Evolutionary conservation across 1,140 invertebrate species (phyloP), one percentile per base, ranked within the genome.

Genomic region (Trachymyrmex cornetzi): DNA sequence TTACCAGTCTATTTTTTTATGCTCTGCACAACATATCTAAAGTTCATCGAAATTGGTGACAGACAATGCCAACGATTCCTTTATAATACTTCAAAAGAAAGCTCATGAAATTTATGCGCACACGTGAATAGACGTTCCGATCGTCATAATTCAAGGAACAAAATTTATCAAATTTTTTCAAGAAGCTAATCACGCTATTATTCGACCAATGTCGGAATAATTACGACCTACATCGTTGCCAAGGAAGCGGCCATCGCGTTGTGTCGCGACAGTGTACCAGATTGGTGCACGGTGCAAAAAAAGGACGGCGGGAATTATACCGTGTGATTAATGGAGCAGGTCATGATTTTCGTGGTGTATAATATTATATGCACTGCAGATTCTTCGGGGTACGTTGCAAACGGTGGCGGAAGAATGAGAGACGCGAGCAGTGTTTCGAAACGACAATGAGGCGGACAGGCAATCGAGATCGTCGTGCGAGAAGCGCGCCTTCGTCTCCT

Each of bases 401-500:
- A 9, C 9, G 57, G 1, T 9, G 19, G n/a, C 22, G 34, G 22
- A 53, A 55, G 38, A 57, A 48, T 14, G 22, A 67, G 30, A 61
- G 61, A 61, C 24, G 38, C 24, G 71, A 57, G 57, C 30, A 38
- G 66, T 24, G 27, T 77, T 74, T 64, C 55, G 72, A 69, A 66
- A 82, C 64, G 44, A 77, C 81, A 59, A 80, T 77, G 55, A 81
- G 61, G 72, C 50, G 86, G 69, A 69, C 85, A 44, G 85, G 72
- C 85, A 80, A 19, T 85, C 85, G 66, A 38, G 34, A 27, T 48
- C 22, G 44, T 12, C 66, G 80, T 72, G 74, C 79, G 85, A 84
- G 80, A 86, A 77, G 57, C 74, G 87, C 85, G 64, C 87, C 88
- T 85, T 84, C 90, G 86, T 84, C 64, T 81, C 55, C 92, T 93